Evolutionary conservation across 2,888 invertebrate genomes (phyloP), one percentile per base, ranked within the genome.

Genomic region (Lasiommata megera): DNA sequence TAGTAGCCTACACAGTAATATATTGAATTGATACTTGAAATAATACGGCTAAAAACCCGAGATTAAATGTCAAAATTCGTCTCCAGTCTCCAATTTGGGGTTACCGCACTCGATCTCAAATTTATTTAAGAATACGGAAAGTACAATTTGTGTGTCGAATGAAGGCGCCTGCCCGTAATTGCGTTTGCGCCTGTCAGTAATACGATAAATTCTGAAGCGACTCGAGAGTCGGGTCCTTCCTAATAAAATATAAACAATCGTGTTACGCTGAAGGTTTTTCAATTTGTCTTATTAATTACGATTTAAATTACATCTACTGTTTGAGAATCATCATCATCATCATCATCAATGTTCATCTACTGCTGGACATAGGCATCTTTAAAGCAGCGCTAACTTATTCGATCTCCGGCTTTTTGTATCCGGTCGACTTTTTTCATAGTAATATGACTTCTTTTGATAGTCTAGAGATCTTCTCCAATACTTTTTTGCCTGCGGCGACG

Each of bases 241-340:
- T 64, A 65, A 67, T 61, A 65, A 56, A 70, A 68, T 67, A 66
- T 66, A 64, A 70, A 67, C 67, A 69, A 67, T 67, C 66, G 62
- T 58, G 38, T 51, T 40, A 51, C 14, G 16, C 38, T 28, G 37
- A 23, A 38, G 38, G 51, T 28, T 51, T 50, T 51, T 29, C 51
- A 51, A 51, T 51, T 51, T 40, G 11, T 14, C 29, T 40, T 51
- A 51, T 40, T 38, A 23, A 23, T 23, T 29, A 29, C 31, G 3
- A 28, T 44, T 43, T 23, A 43, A 43, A 23, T 43, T 12, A 23
- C 5, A 23, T 23, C 23, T 23, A 3, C 23, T 23, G 2, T 23
- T 23, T 23, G 23, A 23, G 23, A 23, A 23, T 23, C 3, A 5
- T 2, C 5, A 2, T 23, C 5, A 23, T 23, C 2, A 23, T 2